A percentile compares a stretch with the other conserved stretches of the same genome.
Evolutionary conservation across 2,113 vertebrate species (phyloP).

Genomic region (Amphiprion ocellaris): DNA sequence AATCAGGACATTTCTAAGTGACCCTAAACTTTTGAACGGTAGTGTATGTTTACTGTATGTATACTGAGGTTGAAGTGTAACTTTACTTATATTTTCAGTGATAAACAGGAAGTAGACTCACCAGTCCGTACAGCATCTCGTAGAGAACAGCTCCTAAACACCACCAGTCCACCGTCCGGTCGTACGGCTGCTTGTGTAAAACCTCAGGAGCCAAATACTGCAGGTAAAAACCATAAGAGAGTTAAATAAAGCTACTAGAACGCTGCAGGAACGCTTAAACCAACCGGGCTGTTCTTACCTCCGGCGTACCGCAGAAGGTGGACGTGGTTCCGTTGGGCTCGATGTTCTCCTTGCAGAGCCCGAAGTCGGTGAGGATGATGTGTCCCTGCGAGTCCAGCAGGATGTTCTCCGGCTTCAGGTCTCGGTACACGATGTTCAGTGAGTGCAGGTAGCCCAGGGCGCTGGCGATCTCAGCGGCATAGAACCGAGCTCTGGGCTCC

Average conservation of each 20-base stretch:
- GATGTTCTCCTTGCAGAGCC: slow-evolving; percentile 99
- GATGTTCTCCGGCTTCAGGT: slow-evolving; percentile 99
- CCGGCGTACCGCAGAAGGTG: slow-evolving; percentile 98
- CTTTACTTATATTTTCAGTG: too few species aligned
- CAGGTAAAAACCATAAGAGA: not conserved
- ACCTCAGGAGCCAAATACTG: slow-evolving; percentile 99
- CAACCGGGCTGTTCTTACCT: slow-evolving; percentile 83
- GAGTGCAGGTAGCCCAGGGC: slow-evolving; percentile 98
- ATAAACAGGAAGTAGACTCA: slow-evolving; percentile 76
- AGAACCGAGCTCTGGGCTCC: slow-evolving; percentile 96
- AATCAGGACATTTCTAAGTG: too few species aligned
- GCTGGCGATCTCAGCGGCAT: slow-evolving; percentile 97
- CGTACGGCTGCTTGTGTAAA: slow-evolving; percentile 98
- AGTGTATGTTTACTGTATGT: too few species aligned
- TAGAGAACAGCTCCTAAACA: slow-evolving; percentile 97
- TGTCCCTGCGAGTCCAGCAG: slow-evolving; percentile 97
- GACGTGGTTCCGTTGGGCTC: slow-evolving; percentile 97
- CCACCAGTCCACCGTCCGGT: slow-evolving; percentile 99
- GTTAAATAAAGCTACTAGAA: not conserved
- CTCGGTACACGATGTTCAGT: slow-evolving; percentile 97
- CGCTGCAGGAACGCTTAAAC: too few species aligned
- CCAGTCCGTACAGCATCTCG: slow-evolving; percentile 99
- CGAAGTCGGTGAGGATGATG: slow-evolving; percentile 97
- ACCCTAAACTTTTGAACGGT: too few species aligned
- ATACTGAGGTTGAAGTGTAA: not conserved